Evolutionary conservation across 2,888 invertebrate species (phyloP), one percentile per base, ranked within the genome.

Genomic region (Pediacus dermestoides): DNA sequence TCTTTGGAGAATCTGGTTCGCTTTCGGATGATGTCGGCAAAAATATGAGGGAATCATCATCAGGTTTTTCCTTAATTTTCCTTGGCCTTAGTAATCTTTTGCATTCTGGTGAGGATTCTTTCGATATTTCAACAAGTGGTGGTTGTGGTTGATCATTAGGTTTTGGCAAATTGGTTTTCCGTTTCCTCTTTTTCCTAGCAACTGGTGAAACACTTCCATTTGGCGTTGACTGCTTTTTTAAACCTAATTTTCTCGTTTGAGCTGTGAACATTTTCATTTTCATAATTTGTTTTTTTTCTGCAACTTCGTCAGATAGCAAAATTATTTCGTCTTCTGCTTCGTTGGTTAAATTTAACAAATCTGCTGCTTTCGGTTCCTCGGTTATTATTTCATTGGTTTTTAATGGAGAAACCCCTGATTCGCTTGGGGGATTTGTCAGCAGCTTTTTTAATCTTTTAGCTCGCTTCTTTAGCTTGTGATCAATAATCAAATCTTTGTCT

Each of bases 401-500:
- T n/a, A n/a, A n/a, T n/a, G n/a, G n/a, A n/a, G n/a, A n/a, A n/a
- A n/a, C n/a, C n/a, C n/a, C n/a, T n/a, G n/a, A n/a, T n/a, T n/a
- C n/a, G n/a, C n/a, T n/a, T n/a, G n/a, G n/a, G n/a, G n/a, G n/a
- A n/a, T 23, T 23, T 37, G 39, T 15, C 10, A 74, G 60, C 66
- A 78, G 69, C 32, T 55, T 63, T 57, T 75, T 80, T 28, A 81
- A 67, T 42, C 70, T 68, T 55, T 78, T 78, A 11, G 79, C 75
- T 36, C 85, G 67, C 55, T 77, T 77, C 8, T 78, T 72, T 66
- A 85, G 67, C 62, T 77, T 72, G 21, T 67, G 64, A 39, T 77
- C 74, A 9, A 84, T 75, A 49, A 66, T 72, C 33, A 73, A 72
- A 30, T 77, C 78, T 35, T 76, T 73, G 27, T 74, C 73, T 39